A percentile compares a stretch with the other conserved stretches of the same genome.
These are phyloP conservation scores for Brachionus koreanus DNA, from an alignment of 1,140 invertebrate species.

Conservation along the genomic window DNA sequence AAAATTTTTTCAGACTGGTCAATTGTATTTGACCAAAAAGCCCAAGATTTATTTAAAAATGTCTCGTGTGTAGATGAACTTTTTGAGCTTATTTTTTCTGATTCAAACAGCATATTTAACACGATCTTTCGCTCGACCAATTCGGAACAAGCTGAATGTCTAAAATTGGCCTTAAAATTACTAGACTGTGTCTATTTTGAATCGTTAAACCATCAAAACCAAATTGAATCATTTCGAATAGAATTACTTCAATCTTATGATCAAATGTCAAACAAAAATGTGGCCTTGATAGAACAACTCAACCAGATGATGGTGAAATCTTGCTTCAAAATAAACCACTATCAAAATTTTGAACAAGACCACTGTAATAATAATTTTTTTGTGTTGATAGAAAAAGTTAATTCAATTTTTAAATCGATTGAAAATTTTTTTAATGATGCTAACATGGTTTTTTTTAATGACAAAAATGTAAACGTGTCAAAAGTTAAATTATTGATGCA, in stretches of 20 bases:
- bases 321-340: background rate
- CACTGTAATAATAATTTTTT: background rate
- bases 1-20: background rate
- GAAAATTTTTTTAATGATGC: background rate
- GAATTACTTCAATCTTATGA: background rate
- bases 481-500: background rate
- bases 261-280: background rate
- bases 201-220: background rate
- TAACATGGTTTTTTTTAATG: background rate
- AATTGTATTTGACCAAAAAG: background rate
- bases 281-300: background rate
- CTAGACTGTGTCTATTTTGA: background rate
- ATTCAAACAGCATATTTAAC: background rate
- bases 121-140: background rate
- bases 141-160: background rate
- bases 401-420: background rate
- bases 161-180: background rate
- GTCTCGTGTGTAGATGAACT: background rate
- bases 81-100: background rate
- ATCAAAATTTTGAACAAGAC: background rate
- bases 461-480: background rate
- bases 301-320: background rate
- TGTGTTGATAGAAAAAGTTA: background rate
- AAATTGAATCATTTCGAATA: background rate
- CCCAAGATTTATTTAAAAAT: background rate